Evolutionary conservation across 2,888 invertebrate species (phyloP), one percentile per base, ranked within the genome.

Genomic region (Isoperla grammatica): DNA sequence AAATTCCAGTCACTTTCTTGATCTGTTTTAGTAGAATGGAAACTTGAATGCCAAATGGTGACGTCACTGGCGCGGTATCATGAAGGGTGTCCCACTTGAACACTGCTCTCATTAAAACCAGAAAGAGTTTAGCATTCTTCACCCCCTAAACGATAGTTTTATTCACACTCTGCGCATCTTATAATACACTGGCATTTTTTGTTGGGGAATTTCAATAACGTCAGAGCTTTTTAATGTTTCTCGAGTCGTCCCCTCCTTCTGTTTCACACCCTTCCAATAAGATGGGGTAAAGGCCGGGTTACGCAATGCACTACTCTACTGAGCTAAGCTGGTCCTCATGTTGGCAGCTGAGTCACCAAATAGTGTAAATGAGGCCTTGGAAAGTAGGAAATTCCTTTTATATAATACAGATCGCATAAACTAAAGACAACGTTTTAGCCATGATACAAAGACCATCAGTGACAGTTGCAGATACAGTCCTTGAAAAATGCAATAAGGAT

Each of bases 91-190:
- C 49, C 49, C 23, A 13, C 35, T 23, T 15, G 49, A 49, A 40
- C 8, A 22, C 6, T 12, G 35, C 15, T 29, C 15, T 49, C 49
- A 49, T 49, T 49, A 49, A 49, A 49, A 35, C 23, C 49, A 49
- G 49, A 49, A 49, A 49, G 49, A 49, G 49, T 49, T 49, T 49
- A 49, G 29, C 29, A 49, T 29, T 49, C 22, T 49, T 49, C 35
- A 29, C 49, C 12, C 12, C 8, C 35, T 49, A 49, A 49, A 49
- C 49, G 49, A 49, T 49, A 49, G 49, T 49, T 49, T 49, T 29
- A 49, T 49, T 29, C 49, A 23, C 49, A 13, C 49, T 49, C 2
- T 13, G 35, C 23, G 22, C 20, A 15, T 23, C 23, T 49, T 29
- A 49, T 29, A 29, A 29, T 22, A 49, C 49, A 49, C 49, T 49